Evolutionary conservation across 2,113 vertebrate genomes (phyloP), one percentile per base, ranked within the genome.

Genomic region (Pholis gunnellus): DNA sequence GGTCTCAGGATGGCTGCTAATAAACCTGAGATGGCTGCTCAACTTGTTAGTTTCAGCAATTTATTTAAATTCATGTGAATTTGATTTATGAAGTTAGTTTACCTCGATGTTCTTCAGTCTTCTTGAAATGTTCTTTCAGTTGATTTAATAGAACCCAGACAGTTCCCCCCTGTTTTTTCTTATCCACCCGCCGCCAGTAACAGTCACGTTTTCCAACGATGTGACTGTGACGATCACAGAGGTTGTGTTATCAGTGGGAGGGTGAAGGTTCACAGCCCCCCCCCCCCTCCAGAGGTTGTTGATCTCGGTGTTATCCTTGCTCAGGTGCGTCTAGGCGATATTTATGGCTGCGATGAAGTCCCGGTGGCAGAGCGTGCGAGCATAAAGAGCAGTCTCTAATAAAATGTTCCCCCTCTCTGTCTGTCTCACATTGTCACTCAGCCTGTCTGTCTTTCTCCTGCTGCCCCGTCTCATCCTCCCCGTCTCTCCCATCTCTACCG

Each of bases 331-430:
- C 69, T 2, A 20, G 54, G 74, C n/a, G 68, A 73, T 77, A 84
- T 88, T 83, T 90, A 86, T 79, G 74, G 60, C 73, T 64, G 40
- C 64, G 34, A 8, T 81, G 76, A 83, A 76, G 66, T 76, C 74
- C 61, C 67, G 67, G 75, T 59, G 46, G 77, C 65, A 22, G 75
- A 54, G 66, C 50, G 13, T 63, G 52, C 4, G 9, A 80, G 76
- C 64, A 65, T 85, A 78, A 85, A 85, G 80, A 85, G 69, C 69
- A 64, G 42, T 64, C 54, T 67, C 61, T 81, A 71, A 87, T 90
- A 82, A 87, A 87, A 81, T 48, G 64, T 57, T 27, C 59, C 59
- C 50, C 64, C 63, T 64, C 66, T 75, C 66, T 46, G 27, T 63
- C 60, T 44, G 59, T 50, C 70, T 38, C 61, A 38, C 56, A 44